Evolutionary conservation across 2,797 vertebrate genomes (phyloP), one percentile per base, ranked within the genome.

Genomic region (Tenualosa ilisha): DNA sequence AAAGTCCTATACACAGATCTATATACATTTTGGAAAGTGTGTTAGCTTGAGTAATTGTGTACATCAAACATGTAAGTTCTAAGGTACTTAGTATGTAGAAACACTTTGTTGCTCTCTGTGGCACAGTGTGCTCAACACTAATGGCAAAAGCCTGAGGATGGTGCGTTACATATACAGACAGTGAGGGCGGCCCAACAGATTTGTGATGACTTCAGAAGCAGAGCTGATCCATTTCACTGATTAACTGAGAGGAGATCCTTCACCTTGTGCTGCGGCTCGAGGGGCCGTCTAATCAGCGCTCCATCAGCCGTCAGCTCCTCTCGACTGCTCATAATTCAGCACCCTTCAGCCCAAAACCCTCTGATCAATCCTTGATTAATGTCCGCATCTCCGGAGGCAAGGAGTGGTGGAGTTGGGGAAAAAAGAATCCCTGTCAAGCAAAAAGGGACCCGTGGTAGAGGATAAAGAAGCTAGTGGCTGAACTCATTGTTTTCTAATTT

Each of bases 311-410:
- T 72, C 82, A 68, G 83, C 88, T 84, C 85, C 83, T 81, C 84
- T 46, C 83, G 81, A 86, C 43, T 72, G 86, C 85, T 85, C 81
- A 86, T 89, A 89, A 88, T 86, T 89, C 86, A 88, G 81, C 82
- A 84, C 40, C 59, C 85, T 22, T 82, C 82, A 83, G 75, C 81
- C 86, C 84, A 79, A 84, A 84, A 86, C 86, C 84, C 83, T 88
- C 84, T 86, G 84, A 85, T 89, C 85, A 87, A 87, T 89, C 86
- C 86, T 63, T 87, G 87, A 89, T 89, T 90, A 89, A 90, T 87
- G 86, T 83, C 84, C 11, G 61, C 65, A 87, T 86, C 86, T 87
- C 87, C 37, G 81, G 83, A 86, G 85, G 84, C 84, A 43, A 46
- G 37, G 40, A 79, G 72, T 37, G 6, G 6, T 46, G 40, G 17